These are phyloP conservation scores for Apaloderma vittatum DNA, from an alignment of 2,113 vertebrate species.

Conservation along the genomic window DNA sequence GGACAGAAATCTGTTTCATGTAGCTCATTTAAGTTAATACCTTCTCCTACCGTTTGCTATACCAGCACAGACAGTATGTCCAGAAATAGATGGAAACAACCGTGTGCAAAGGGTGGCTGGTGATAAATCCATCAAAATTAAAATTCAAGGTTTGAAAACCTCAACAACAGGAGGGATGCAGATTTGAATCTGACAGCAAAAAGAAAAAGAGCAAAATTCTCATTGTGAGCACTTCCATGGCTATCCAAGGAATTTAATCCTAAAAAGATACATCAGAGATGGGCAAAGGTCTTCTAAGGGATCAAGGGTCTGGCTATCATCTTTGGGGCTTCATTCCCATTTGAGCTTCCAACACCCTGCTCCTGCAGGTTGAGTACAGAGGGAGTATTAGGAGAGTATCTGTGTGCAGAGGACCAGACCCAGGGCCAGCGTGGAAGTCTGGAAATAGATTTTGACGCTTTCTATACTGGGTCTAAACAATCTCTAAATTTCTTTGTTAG, in stretches of 20 bases:
- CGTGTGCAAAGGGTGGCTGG: constrained; percentile 23
- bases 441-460: not conserved
- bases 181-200: constrained; percentile 42
- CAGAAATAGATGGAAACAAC: constrained; percentile 67
- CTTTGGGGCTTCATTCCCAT: not conserved
- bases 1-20: constrained; percentile 72
- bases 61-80: constrained; percentile 51
- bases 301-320: not conserved
- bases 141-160: constrained; percentile 49
- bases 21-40: constrained; percentile 70
- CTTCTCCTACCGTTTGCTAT: constrained; percentile 48
- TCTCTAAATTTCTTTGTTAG: not conserved
- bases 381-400: not conserved
- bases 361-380: not conserved
- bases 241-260: not conserved
- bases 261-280: not conserved
- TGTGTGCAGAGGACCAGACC: accelerated
- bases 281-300: not conserved
- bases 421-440: not conserved
- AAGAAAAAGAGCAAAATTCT: constrained; percentile 60
- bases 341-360: not conserved
- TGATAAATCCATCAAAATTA: constrained; percentile 63
- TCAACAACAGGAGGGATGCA: constrained; percentile 37
- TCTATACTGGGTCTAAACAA: not conserved
- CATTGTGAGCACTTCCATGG: not conserved